Base-by-base conservation (phyloP, 2,797 vertebrate genomes). In the Channa striata region DNA sequence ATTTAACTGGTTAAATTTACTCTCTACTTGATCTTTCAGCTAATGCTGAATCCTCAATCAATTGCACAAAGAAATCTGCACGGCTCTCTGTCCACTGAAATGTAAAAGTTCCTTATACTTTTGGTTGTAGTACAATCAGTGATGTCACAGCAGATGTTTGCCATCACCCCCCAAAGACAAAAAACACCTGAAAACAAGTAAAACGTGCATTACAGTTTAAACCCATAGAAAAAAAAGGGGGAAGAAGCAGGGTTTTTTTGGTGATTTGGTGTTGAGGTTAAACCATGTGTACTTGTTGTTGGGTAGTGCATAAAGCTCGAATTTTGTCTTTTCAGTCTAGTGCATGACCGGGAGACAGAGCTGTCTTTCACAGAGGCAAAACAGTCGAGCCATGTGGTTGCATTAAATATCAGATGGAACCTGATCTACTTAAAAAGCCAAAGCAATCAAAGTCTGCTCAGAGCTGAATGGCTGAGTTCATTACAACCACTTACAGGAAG, bases 381-480 rank as follows among this genome's bases (percentile, higher is more conserved):
- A 88, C 77, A 83, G 78, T 75, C 6, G 0, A 78, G 80, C 72
- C 68, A 84, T 78, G 81, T 82, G 68, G 72, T 39, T 53, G 69
- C 50, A 8, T 77, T 69, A 66, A 51, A 68, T 77, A 80, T 83
- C 59, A 80, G 58, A 76, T 82, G 82, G 70, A 89, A 87, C 78
- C 78, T 78, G 73, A 90, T 91, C 84, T 87, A 79, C 52, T 80
- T 74, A 65, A 69, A 78, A 73, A 80, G 70, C 60, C 59, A 79
- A 82, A 68, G 77, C 78, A 82, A 85, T 86, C 62, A 80, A 74
- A 83, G 88, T 78, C 44, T 62, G 68, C 66, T 75, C 47, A 42
- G 56, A 73, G 67, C 77, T 78, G 68, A 85, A 87, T 78, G 78
- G 77, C 73, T 69, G 77, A 81, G 82, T 83, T 84, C 84, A 83